phyloP scores from a whole-genome alignment of 2,797 vertebrate species.

The Corythornis leucogaster region DNA sequence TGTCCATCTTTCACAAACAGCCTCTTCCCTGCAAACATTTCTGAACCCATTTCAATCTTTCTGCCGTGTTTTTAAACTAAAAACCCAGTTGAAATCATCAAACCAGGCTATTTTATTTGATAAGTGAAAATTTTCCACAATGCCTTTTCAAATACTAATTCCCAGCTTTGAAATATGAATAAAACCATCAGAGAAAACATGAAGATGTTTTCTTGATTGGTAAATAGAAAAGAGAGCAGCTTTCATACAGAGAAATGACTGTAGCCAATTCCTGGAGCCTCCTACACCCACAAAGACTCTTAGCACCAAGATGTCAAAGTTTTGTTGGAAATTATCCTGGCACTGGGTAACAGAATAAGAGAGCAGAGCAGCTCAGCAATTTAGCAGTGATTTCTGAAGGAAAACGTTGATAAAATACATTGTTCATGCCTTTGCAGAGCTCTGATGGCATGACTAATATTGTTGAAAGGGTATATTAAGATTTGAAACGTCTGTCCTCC shows the following conservation, averaged over 20 bases:
- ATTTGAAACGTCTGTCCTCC: neutral
- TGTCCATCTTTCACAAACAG: neutral
- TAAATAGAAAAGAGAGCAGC: neutral
- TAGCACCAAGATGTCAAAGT: neutral
- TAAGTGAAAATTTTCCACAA: neutral
- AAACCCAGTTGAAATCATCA: neutral
- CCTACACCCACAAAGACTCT: fast-evolving
- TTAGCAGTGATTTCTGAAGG: neutral
- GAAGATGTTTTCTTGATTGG: neutral
- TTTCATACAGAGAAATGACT: neutral
- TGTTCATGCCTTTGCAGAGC: neutral
- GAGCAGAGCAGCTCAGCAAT: neutral
- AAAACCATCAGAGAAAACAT: neutral
- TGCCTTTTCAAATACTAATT: neutral
- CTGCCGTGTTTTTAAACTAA: neutral
- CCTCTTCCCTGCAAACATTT: neutral
- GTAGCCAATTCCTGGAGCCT: neutral
- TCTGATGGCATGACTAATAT: neutral
- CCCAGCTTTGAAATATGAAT: neutral
- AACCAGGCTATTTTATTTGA: neutral
- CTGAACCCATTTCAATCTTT: neutral
- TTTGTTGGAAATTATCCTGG: neutral
- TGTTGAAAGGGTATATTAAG: neutral
- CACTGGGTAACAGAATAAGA: neutral
- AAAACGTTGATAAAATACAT: neutral